Evolutionary conservation across 2,888 invertebrate species (phyloP).

Genomic region (Oasisia sp.): DNA sequence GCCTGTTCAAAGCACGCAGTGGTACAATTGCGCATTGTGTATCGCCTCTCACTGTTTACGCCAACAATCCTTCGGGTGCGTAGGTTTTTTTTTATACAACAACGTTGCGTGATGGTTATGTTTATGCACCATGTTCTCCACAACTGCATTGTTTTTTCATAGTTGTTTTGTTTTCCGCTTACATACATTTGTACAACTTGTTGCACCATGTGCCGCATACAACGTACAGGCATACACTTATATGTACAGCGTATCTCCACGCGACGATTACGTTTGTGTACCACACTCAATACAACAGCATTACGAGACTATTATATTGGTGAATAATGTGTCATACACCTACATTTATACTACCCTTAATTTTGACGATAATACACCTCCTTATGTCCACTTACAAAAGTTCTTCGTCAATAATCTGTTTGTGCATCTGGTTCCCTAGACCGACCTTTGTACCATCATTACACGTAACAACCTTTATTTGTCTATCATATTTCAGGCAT

Average conservation of each 20-base stretch:
- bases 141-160: no score
- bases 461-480: background rate
- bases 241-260: background rate
- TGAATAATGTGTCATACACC: no score
- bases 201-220: background rate
- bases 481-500: background rate
- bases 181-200: background rate
- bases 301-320: background rate
- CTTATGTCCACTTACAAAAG: background rate
- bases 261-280: background rate
- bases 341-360: no score
- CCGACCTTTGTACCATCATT: no score
- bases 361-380: no score
- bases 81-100: no score
- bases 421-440: background rate
- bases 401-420: background rate
- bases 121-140: no score
- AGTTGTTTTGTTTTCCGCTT: background rate
- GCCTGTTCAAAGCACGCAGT: background rate
- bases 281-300: background rate
- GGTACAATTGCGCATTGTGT: background rate
- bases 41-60: background rate
- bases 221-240: background rate
- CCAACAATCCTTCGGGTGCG: no score
- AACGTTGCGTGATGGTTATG: no score